phyloP scores from a whole-genome alignment of 1,140 invertebrate genomes.

The Arion vulgaris region DNA sequence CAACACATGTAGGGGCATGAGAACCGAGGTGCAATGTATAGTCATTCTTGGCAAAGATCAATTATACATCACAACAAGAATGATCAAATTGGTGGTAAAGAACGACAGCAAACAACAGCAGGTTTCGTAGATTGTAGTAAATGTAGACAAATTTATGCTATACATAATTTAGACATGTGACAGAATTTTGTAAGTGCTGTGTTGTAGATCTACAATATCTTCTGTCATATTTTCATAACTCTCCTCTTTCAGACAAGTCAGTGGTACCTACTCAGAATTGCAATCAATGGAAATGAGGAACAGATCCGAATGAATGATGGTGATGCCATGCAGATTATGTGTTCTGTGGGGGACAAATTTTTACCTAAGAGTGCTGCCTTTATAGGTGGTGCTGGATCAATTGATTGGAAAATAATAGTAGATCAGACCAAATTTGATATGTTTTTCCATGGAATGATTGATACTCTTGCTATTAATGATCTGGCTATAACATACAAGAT shows the following conservation, averaged over 20 bases:
- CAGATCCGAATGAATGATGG: constrained; percentile 32
- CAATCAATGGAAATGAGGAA: neutral
- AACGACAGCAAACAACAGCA: no score
- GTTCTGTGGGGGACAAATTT: constrained; percentile 10
- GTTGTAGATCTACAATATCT: no score
- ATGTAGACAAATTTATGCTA: no score
- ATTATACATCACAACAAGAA: no score
- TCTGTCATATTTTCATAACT: neutral
- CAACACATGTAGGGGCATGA: no score
- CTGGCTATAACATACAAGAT: constrained; percentile 27
- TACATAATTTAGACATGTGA: no score
- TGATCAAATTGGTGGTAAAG: no score
- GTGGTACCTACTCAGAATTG: constrained; percentile 24
- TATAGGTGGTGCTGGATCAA: constrained; percentile 13
- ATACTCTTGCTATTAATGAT: constrained; percentile 19
- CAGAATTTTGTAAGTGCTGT: no score
- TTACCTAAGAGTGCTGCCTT: neutral
- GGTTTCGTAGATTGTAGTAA: no score
- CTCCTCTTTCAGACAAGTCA: constrained; percentile 6
- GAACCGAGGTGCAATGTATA: no score
- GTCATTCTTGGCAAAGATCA: no score
- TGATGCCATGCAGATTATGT: constrained; percentile 32
- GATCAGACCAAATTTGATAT: neutral
- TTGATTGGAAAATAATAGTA: constrained; percentile 22
- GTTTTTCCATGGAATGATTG: constrained; percentile 11